Conservation (phyloP, 2,888 invertebrate species). For the Heteromyza rotundicornis region DNA sequence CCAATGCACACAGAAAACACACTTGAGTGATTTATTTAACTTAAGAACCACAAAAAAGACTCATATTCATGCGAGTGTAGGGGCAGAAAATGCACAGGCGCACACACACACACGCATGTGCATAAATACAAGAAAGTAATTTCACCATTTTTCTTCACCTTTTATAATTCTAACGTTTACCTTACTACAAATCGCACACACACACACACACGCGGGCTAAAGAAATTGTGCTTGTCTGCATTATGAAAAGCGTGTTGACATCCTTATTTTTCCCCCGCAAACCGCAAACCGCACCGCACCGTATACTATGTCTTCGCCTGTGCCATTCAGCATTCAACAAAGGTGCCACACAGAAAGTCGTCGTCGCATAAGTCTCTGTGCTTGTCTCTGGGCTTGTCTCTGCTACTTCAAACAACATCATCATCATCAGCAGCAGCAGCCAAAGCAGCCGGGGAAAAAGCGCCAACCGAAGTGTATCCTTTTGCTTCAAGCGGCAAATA, state of each 20-base stretch:
- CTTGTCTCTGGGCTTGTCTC: too few relatives aligned
- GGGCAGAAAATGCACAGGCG: background rate
- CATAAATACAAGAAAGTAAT: background rate
- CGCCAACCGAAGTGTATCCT: background rate
- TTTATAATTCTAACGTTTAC: background rate
- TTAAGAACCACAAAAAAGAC: background rate
- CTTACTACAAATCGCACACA: too few relatives aligned
- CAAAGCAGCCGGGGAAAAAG: background rate
- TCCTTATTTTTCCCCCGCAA: background rate
- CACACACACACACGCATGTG: background rate
- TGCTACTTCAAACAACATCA: background rate
- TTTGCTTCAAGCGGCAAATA: background rate
- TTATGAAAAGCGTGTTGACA: slow-evolving; percentile 16
- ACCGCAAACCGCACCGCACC: background rate
- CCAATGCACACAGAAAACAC: slow-evolving; percentile 4
- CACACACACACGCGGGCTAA: too few relatives aligned
- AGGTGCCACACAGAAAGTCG: too few relatives aligned
- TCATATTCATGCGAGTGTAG: background rate
- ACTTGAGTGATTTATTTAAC: slow-evolving; percentile 2
- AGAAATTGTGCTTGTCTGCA: too few relatives aligned
- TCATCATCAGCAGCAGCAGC: background rate
- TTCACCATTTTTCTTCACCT: too few relatives aligned
- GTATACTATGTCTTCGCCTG: background rate
- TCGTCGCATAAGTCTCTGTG: too few relatives aligned
- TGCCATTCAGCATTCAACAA: slow-evolving; percentile 1